A percentile compares a stretch with the other conserved stretches of the same genome.
These are phyloP conservation scores for Erinaceus europaeus DNA, from an alignment of 2,113 vertebrate genomes.

Conservation along the genomic window DNA sequence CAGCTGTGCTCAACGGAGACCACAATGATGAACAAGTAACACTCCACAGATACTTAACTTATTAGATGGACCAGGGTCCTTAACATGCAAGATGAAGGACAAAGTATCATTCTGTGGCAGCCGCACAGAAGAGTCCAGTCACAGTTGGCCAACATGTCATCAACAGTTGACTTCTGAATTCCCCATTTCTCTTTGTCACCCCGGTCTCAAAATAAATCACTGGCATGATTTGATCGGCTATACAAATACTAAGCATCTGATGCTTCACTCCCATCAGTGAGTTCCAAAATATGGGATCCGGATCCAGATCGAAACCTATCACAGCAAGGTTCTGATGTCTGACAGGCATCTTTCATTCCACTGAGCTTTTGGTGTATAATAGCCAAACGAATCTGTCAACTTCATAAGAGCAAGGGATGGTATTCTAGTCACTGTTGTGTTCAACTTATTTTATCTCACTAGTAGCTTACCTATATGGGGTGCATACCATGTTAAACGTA, in stretches of 20 bases:
- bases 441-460: neutral
- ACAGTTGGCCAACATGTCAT: neutral
- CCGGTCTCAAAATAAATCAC: neutral
- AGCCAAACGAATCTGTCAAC: neutral
- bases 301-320: neutral
- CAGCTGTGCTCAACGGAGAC: neutral
- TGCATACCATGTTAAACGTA: neutral
- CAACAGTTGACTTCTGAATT: neutral
- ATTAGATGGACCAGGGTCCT: neutral
- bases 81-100: neutral
- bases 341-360: neutral
- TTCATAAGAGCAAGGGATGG: neutral
- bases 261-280: neutral
- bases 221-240: neutral
- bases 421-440: neutral
- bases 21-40: neutral
- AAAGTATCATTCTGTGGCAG: conserved; percentile 23
- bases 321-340: neutral
- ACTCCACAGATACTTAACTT: neutral
- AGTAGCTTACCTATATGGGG: neutral
- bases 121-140: neutral
- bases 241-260: neutral
- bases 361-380: neutral
- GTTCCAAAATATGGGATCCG: conserved; percentile 13
- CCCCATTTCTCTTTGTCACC: conserved; percentile 1